Base-by-base conservation (phyloP, 2,888 invertebrate genomes). In the Orchesellides sinensis region DNA sequence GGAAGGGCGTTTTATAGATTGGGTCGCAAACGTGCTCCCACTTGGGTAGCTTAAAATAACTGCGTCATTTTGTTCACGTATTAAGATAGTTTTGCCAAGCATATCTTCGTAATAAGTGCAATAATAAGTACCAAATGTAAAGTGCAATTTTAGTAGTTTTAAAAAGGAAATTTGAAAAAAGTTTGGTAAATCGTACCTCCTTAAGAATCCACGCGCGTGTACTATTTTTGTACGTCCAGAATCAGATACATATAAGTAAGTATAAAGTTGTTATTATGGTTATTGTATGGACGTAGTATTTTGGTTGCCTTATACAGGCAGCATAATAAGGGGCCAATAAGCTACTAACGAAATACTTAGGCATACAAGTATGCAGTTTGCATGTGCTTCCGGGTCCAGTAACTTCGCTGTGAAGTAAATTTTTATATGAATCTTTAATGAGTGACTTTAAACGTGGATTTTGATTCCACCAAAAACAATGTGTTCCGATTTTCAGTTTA, bases 61-160 rank as follows among this genome's bases (percentile, higher is more conserved):
- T 65, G 19, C 68, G 52, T 72, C 35, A 66, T 66, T n/a, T 65
- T 40, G 82, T 82, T 82, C 75, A 75, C 68, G 59, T 54, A 63
- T 14, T 35, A 70, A 52, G 65, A 47, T 59, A 70, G 45, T 63
- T 61, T 72, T 82, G 75, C 82, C 75, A 74, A 74, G 74, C 75
- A 82, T 82, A 74, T 72, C 82, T 59, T 49, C 69, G 74, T 75
- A 75, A 82, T 69, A 70, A 74, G 82, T 82, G 82, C 82, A 82
- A 82, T 82, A 82, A 59, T 74, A 75, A 82, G 82, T 82, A 82
- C 82, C 82, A 82, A 82, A 82, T 82, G 82, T 82, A 74, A 75
- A 81, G 81, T 81, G 81, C 81, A 81, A 82, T 82, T 74, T 69
- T 45, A 59, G 45, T 73, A 74, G 68, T 73, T 81, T 65, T 72